A percentile compares a stretch with the other conserved stretches of the same genome.
Evolutionary conservation across 1,140 invertebrate species (phyloP).

Genomic region (Ectropis grisescens): DNA sequence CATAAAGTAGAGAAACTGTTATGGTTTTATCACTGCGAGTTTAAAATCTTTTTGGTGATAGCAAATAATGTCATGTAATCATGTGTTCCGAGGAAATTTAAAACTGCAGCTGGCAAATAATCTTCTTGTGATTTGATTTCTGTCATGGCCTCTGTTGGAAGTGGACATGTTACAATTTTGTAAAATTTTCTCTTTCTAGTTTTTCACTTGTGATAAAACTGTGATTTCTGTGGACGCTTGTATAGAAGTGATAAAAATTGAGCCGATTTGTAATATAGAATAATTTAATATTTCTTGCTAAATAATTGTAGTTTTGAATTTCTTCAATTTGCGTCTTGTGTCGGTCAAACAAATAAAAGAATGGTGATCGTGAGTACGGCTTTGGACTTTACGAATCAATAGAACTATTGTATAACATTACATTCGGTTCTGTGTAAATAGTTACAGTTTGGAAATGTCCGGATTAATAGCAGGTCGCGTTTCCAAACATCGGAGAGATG

Average conservation of each 20-base stretch:
- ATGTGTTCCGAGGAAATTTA: no score
- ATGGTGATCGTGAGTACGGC: slow-evolving; percentile 39
- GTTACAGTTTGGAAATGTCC: slow-evolving; percentile 37
- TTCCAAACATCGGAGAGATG: slow-evolving; percentile 41
- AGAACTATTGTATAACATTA: slow-evolving; percentile 23
- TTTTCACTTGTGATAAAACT: slow-evolving; percentile 15
- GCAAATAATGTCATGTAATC: no score
- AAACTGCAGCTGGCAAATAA: no score
- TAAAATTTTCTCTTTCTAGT: no score
- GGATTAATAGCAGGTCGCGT: slow-evolving; percentile 47
- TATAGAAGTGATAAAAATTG: slow-evolving; percentile 6
- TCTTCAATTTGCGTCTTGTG: slow-evolving; percentile 14
- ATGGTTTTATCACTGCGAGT: no score
- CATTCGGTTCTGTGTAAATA: slow-evolving; percentile 17
- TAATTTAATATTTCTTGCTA: neutral
- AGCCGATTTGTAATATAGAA: neutral
- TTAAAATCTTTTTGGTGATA: no score
- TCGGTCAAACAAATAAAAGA: slow-evolving; percentile 19
- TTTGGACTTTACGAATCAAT: slow-evolving; percentile 26
- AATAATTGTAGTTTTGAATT: no score
- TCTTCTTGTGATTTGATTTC: no score
- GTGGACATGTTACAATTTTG: no score
- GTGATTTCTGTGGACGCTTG: slow-evolving; percentile 21
- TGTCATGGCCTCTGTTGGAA: no score
- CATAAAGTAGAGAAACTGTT: no score